Conservation (phyloP, 2,113 vertebrate species). For the Tenrec ecaudatus region DNA sequence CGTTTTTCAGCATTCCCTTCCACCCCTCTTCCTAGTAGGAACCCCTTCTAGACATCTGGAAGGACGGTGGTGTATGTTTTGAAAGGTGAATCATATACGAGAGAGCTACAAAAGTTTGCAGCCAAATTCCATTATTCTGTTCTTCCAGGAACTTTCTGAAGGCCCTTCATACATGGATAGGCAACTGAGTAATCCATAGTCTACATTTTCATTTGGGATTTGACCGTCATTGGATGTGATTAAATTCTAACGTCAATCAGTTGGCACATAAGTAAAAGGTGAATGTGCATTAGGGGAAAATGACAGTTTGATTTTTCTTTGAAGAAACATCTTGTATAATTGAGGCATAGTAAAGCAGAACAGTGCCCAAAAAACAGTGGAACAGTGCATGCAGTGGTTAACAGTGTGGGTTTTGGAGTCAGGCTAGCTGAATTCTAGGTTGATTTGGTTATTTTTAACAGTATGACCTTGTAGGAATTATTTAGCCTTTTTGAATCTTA, state of each 20-base stretch:
- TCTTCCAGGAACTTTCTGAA: too few species aligned
- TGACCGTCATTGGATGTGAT: slow-evolving; percentile 14
- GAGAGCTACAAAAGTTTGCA: too few species aligned
- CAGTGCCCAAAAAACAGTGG: too few species aligned
- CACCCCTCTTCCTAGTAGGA: too few species aligned
- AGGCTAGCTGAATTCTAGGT: background rate
- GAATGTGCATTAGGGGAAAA: slow-evolving; percentile 27
- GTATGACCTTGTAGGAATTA: slow-evolving; percentile 2
- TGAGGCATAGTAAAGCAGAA: slow-evolving; percentile 13
- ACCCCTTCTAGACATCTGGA: too few species aligned
- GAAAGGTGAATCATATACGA: too few species aligned
- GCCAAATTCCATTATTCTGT: too few species aligned
- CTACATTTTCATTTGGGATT: slow-evolving; percentile 39
- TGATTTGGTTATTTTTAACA: background rate
- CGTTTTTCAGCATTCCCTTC: too few species aligned
- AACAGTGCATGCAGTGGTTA: background rate
- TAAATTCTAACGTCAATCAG: slow-evolving; percentile 44
- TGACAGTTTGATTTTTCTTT: slow-evolving; percentile 27
- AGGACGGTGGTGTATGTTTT: too few species aligned
- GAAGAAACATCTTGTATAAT: slow-evolving; percentile 34
- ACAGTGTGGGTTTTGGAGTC: background rate
- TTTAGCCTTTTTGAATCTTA: background rate
- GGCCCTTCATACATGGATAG: background rate
- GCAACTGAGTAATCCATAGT: slow-evolving; percentile 9
- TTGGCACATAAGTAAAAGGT: background rate